A percentile compares a stretch with the other conserved stretches of the same genome.
Evolutionary conservation across 2,888 invertebrate species (phyloP).

Genomic region (Tiliacea aurago): DNA sequence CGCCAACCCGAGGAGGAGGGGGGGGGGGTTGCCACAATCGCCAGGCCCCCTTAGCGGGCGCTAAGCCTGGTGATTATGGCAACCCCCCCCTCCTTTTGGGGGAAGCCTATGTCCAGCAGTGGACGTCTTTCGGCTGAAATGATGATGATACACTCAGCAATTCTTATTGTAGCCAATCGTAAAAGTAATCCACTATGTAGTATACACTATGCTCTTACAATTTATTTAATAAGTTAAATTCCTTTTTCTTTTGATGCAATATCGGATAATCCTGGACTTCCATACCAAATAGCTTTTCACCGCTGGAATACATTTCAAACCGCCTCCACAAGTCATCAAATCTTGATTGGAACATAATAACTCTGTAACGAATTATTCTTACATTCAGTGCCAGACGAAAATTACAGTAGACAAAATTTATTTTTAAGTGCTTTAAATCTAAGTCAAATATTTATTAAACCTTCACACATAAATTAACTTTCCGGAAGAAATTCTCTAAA

Average conservation of each 20-base stretch:
- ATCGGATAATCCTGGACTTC: slow-evolving; percentile 96
- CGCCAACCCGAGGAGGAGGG: too few relatives aligned
- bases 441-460: not conserved
- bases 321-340: slow-evolving; percentile 96
- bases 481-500: not conserved
- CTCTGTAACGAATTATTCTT: slow-evolving; percentile 78
- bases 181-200: not conserved
- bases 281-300: slow-evolving; percentile 96
- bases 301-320: slow-evolving; percentile 95
- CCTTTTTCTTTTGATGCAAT: slow-evolving; percentile 94
- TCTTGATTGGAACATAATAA: slow-evolving; percentile 93
- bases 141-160: not conserved
- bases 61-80: too few relatives aligned
- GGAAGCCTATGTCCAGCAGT: too few relatives aligned
- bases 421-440: not conserved
- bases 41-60: too few relatives aligned
- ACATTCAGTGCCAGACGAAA: not conserved
- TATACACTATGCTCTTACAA: slow-evolving; percentile 89
- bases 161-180: not conserved
- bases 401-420: not conserved
- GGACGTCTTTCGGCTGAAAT: too few relatives aligned
- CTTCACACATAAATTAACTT: not conserved
- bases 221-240: slow-evolving; percentile 95
- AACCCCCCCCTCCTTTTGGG: too few relatives aligned
- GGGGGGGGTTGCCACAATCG: too few relatives aligned